These are phyloP conservation scores for Minunthozetes semirufus DNA, from an alignment of 2,888 invertebrate genomes.

Conservation along the genomic window DNA sequence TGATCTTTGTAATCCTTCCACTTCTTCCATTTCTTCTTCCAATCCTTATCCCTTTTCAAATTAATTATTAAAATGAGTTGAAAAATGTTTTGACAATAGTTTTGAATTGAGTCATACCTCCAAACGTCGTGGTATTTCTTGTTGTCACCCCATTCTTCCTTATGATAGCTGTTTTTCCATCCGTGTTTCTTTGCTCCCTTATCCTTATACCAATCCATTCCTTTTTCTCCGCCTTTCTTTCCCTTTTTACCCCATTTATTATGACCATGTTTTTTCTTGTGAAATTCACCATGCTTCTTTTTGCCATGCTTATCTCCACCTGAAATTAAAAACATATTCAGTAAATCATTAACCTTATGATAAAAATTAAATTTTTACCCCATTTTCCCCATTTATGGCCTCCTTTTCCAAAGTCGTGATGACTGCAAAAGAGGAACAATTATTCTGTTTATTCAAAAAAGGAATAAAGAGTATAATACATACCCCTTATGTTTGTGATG, in stretches of 20 bases:
- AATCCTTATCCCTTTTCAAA: slow-evolving; percentile 29
- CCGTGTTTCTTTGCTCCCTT: slow-evolving; percentile 36
- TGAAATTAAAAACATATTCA: neutral
- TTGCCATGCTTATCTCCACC: neutral
- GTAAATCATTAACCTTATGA: neutral
- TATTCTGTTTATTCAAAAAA: neutral
- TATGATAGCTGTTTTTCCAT: slow-evolving; percentile 36
- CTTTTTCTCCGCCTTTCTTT: slow-evolving; percentile 7
- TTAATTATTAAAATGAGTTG: too few species aligned
- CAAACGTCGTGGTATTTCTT: slow-evolving; percentile 36
- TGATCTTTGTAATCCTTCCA: neutral
- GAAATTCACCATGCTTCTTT: neutral
- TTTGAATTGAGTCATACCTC: slow-evolving; percentile 14
- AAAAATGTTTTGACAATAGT: neutral
- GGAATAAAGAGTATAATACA: neutral
- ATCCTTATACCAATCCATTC: slow-evolving; percentile 30
- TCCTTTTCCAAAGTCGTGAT: slow-evolving; percentile 22
- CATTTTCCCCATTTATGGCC: slow-evolving; percentile 13
- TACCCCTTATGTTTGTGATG: slow-evolving; percentile 5
- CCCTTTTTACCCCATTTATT: neutral
- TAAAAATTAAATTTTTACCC: neutral
- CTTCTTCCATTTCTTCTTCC: slow-evolving; percentile 30
- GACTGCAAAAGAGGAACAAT: neutral
- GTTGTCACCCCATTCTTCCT: slow-evolving; percentile 37
- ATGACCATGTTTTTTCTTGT: slow-evolving; percentile 3